phyloP scores from a whole-genome alignment of 2,113 vertebrate genomes.

The Brevimyrus niger region DNA sequence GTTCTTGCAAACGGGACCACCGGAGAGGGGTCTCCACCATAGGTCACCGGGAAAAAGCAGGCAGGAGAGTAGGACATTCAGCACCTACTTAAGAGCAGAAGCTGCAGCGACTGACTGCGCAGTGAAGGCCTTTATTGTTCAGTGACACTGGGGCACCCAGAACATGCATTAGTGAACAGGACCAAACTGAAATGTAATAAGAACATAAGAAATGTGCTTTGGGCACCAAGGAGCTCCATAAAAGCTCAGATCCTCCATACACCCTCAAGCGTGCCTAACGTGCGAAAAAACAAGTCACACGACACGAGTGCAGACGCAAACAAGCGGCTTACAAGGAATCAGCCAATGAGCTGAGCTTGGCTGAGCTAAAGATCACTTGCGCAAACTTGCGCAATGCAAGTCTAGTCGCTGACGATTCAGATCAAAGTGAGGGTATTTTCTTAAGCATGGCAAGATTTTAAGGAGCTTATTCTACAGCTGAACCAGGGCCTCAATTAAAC shows the following conservation, averaged over 20 bases:
- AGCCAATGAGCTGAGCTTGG: not conserved
- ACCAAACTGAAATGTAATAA: not conserved
- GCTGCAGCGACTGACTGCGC: not conserved
- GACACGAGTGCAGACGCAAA: not conserved
- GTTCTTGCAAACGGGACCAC: not conserved
- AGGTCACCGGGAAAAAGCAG: not conserved
- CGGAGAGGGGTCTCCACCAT: not conserved
- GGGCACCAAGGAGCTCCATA: not conserved
- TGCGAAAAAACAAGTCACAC: not conserved
- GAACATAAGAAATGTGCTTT: not conserved
- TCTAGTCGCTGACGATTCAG: not conserved
- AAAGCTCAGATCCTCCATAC: not conserved
- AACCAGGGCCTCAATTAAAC: not conserved
- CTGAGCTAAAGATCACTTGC: not conserved
- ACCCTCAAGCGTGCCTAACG: not conserved
- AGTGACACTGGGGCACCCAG: not conserved
- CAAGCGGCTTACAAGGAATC: not conserved
- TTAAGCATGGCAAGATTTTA: not conserved
- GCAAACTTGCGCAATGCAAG: not conserved
- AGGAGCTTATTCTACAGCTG: not conserved
- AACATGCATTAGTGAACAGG: not conserved
- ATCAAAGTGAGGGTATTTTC: not conserved
- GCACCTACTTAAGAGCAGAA: not conserved
- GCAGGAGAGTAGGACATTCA: not conserved
- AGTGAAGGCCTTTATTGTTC: not conserved